Evolutionary conservation across 2,797 vertebrate genomes (phyloP).

Genomic region (Phaenicophaeus curvirostris): DNA sequence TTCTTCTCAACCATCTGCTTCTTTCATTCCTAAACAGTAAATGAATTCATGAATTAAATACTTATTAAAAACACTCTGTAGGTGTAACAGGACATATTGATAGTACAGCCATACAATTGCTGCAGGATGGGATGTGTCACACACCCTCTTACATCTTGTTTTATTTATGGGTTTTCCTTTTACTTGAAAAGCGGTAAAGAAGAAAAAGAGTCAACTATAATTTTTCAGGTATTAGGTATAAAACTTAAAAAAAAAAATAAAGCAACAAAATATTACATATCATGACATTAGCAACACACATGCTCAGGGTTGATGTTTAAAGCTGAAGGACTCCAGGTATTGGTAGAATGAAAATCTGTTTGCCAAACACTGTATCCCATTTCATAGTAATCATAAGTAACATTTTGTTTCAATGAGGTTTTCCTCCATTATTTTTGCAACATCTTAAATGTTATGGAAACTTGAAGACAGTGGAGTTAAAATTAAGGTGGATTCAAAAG

Average conservation of each 20-base stretch:
- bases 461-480: background rate
- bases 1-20: constrained; percentile 8
- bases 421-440: background rate
- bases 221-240: background rate
- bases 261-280: background rate
- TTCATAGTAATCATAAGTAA: background rate
- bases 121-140: background rate
- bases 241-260: background rate
- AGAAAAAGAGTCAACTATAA: background rate
- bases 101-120: background rate
- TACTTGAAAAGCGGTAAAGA: background rate
- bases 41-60: constrained; percentile 1
- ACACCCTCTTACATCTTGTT: background rate
- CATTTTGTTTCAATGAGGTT: background rate
- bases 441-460: background rate
- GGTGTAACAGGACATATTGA: background rate
- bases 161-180: background rate
- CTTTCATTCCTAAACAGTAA: constrained; percentile 15
- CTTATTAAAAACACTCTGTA: background rate
- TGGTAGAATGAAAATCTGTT: background rate
- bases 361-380: background rate
- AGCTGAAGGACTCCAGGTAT: background rate
- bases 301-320: background rate
- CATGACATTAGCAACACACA: background rate
- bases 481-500: background rate